Conservation (phyloP, 1,140 invertebrate species). For the Agrilus planipennis region DNA sequence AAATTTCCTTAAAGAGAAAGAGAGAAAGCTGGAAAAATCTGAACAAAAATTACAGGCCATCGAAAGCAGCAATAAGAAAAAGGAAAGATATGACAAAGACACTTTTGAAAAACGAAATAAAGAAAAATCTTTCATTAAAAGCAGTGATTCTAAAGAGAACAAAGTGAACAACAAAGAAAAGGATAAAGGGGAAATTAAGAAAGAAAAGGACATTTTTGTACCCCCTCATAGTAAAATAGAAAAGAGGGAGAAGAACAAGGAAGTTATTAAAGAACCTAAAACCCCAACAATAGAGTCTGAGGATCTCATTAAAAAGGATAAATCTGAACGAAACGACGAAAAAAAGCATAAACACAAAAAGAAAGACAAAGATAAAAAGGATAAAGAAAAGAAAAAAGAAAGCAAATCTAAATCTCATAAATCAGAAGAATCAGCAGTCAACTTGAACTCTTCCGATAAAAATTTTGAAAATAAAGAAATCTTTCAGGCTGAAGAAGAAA, state of each 20-base stretch:
- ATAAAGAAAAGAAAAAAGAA: conserved; percentile 20
- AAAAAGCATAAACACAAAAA: conserved; percentile 27
- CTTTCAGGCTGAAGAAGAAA: conserved; percentile 5
- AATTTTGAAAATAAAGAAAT: conserved; percentile 1
- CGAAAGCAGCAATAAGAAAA: too few relatives aligned
- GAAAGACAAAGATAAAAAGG: conserved; percentile 26
- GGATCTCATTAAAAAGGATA: conserved; percentile 1
- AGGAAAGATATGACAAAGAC: too few relatives aligned
- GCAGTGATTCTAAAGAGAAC: conserved; percentile 1
- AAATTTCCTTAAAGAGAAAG: conserved; percentile 15
- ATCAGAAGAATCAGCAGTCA: conserved; percentile 6
- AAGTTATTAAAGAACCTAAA: too few relatives aligned
- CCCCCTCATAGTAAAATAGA: too few relatives aligned
- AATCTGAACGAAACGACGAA: too few relatives aligned
- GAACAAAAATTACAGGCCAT: conserved; percentile 19
- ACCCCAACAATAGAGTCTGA: too few relatives aligned
- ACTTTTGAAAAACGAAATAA: background rate
- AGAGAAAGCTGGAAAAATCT: conserved; percentile 19
- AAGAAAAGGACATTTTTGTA: too few relatives aligned
- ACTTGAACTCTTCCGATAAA: conserved; percentile 7
- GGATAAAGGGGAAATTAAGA: too few relatives aligned
- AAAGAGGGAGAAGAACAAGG: too few relatives aligned
- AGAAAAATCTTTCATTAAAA: background rate
- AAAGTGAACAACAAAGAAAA: conserved; percentile 9
- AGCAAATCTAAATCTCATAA: conserved; percentile 8